Evolutionary conservation across 2,797 vertebrate genomes (phyloP), one percentile per base, ranked within the genome.

Genomic region (Sebastes baramenuke): DNA sequence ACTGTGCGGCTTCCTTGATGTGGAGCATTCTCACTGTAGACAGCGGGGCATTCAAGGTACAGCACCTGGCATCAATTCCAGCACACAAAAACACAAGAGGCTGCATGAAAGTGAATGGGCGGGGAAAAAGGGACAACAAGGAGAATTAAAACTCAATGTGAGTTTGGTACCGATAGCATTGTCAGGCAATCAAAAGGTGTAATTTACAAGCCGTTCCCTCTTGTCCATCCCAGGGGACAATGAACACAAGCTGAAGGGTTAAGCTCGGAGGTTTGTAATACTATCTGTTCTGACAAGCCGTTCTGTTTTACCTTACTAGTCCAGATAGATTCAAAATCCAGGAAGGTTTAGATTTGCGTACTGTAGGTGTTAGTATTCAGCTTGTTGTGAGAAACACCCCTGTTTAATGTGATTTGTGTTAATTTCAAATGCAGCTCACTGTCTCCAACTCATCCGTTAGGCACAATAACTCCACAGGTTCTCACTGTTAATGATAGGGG

Each of bases 61-160:
- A 86, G 92, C 93, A 93, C 92, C 94, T 95, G 93, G 93, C 89
- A 87, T 88, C 88, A 87, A 92, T 93, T 93, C 90, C 83, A 91
- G 75, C 54, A 59, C 81, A 87, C 84, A 90, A 91, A 93, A 92
- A 90, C 83, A 77, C 42, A 56, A 54, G 80, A 86, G 77, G 88
- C 83, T 49, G 76, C 88, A 87, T 92, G 93, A 95, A 92, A 93
- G 88, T 91, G 84, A 89, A 80, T 73, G 85, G 89, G 89, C 18
- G 79, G 79, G 77, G 88, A 69, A 80, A 77, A 13, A 54, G 20
- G 64, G 34, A 64, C 59, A 67, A 87, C 66, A 67, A 77, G 79
- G 75, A 83, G 77, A 91, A 72, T 74, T 84, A 88, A 89, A 87
- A 42, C 81, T 81, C 77, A 54, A 49, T 81, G 77, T 67, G 75